These are phyloP conservation scores for Aphelenchoides besseyi DNA, from an alignment of 1,140 invertebrate genomes.

Conservation along the genomic window DNA sequence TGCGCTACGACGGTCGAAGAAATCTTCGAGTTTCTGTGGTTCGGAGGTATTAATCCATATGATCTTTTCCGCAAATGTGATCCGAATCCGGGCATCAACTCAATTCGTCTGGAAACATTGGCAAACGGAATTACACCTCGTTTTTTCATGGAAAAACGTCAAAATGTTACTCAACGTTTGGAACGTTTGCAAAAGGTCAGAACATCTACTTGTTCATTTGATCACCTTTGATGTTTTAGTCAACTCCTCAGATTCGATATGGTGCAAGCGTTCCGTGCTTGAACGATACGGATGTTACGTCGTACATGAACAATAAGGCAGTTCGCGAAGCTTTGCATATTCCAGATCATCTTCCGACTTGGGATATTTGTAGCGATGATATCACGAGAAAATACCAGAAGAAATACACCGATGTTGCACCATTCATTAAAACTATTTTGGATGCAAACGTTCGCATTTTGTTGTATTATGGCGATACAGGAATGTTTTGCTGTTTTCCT, in stretches of 20 bases:
- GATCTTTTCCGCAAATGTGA: slow-evolving; percentile 61
- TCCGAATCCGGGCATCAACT: slow-evolving; percentile 57
- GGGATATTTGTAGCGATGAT: slow-evolving; percentile 60
- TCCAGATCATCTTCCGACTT: slow-evolving; percentile 52
- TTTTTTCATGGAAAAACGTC: slow-evolving; percentile 8
- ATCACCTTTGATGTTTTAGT: neutral
- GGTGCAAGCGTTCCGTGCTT: slow-evolving; percentile 55
- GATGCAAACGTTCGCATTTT: slow-evolving; percentile 63
- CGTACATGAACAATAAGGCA: slow-evolving; percentile 56
- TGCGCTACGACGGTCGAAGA: slow-evolving; percentile 56
- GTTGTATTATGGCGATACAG: slow-evolving; percentile 69
- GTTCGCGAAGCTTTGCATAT: slow-evolving; percentile 60
- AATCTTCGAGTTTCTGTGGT: slow-evolving; percentile 62
- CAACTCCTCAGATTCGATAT: slow-evolving; percentile 10
- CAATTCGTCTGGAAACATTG: slow-evolving; percentile 41
- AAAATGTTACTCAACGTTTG: slow-evolving; percentile 7
- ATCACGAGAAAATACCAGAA: slow-evolving; percentile 57
- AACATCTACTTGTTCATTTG: too few species aligned
- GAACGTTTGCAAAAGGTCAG: neutral
- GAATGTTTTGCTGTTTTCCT: slow-evolving; percentile 69
- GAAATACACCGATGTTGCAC: slow-evolving; percentile 56
- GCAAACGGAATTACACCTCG: slow-evolving; percentile 42
- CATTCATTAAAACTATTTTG: slow-evolving; percentile 61
- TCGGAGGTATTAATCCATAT: slow-evolving; percentile 55
- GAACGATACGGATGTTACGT: slow-evolving; percentile 58